Percentiles rank a stretch among this genome's conserved stretches.
Evolutionary conservation across 2,797 vertebrate genomes (phyloP).

Genomic region (Cygnus olor): DNA sequence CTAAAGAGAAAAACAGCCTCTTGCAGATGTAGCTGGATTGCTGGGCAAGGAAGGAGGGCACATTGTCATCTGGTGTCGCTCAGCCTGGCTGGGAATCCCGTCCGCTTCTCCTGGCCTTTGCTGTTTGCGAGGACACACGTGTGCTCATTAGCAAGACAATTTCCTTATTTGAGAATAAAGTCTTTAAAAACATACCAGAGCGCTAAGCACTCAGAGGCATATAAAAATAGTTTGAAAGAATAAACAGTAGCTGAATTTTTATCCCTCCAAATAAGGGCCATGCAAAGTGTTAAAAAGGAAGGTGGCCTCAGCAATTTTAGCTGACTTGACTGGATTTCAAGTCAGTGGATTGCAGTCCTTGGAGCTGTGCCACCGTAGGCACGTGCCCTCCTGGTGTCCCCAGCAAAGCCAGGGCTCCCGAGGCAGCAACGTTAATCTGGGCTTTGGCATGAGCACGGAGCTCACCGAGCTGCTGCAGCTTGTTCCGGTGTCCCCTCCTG

Average conservation of each 20-base stretch:
- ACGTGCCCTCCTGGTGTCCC: background rate
- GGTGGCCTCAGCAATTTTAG: background rate
- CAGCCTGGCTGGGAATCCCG: background rate
- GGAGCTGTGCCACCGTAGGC: background rate
- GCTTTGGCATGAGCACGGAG: background rate
- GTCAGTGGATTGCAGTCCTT: background rate
- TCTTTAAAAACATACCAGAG: conserved; percentile 53
- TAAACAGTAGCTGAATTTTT: conserved; percentile 39
- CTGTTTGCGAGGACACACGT: rapidly evolving
- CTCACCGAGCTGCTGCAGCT: background rate
- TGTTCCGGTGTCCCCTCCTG: background rate
- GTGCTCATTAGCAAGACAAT: background rate
- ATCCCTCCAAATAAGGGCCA: background rate
- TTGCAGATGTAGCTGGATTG: background rate
- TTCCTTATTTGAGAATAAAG: conserved; percentile 64
- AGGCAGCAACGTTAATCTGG: background rate
- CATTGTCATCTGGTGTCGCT: background rate
- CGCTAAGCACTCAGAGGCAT: background rate
- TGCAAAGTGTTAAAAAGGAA: background rate
- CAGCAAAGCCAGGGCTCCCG: background rate
- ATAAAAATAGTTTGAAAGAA: conserved; percentile 53
- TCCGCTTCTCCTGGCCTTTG: background rate
- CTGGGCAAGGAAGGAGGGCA: background rate
- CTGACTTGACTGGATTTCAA: background rate
- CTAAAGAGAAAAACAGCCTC: background rate